Base-by-base conservation (phyloP, 1,140 invertebrate genomes). In the Aphelenchoides avenae region DNA sequence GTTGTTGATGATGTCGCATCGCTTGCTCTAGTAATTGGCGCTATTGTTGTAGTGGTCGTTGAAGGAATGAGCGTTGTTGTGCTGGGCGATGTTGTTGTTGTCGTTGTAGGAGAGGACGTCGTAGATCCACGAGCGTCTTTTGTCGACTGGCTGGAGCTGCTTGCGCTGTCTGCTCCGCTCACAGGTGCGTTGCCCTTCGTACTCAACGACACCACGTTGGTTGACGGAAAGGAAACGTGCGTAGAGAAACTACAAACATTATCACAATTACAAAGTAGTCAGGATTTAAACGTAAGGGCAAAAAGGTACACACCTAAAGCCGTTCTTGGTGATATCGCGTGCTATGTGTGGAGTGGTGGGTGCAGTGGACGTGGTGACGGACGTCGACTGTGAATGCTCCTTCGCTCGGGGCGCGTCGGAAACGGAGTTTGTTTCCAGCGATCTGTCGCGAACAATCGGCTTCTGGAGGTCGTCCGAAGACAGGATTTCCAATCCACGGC, bases 1-100 rank as follows among this genome's bases (percentile, higher is more conserved):
- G 61, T 61, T 42, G 63, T 66, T 15, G 39, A 66, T 29, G 60
- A 37, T 18, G 13, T 37, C n/a, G 53, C 47, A 6, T 60, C 7
- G 13, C 56, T 64, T 18, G 40, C 18, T 15, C 22, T 34, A n/a
- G 39, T 34, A 6, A 34, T 56, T 59, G 62, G 9, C n/a, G 7
- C 43, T 34, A 44, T 42, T 5, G 58, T 61, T 27, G 56, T 50
- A 22, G 62, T 27, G 22, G 57, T 67, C 26, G 47, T 66, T 5
- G 27, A 34, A 11, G 41, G 18, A 36, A 51, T 41, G 34, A 46
- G 11, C 29, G 27, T 37, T n/a, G 48, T 53, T 13, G 69, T 46
- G 24, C 42, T 56, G 13, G 9, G 29, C 39, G 51, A 5, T 20
- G 31, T 54, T 30, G 54, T 68, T 27, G 40, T 54, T 27, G 63